Evolutionary conservation across 2,888 invertebrate species (phyloP).

Genomic region (Cheiracanthium punctorium): DNA sequence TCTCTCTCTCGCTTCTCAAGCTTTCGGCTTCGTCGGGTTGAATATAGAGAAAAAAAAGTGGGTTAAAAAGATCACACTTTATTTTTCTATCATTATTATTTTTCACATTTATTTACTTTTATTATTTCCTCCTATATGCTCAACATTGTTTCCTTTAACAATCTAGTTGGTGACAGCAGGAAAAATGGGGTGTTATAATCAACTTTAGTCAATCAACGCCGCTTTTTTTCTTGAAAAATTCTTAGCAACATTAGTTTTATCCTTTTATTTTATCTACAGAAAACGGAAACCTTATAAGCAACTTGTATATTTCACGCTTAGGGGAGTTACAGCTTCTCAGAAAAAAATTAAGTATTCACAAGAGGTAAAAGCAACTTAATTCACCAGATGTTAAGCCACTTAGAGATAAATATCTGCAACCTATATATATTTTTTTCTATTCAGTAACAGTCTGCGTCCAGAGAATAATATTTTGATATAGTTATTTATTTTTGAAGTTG

Average conservation of each 20-base stretch:
- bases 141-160: background rate
- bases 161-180: background rate
- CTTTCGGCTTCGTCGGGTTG: background rate
- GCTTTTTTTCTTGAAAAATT: background rate
- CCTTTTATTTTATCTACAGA: background rate
- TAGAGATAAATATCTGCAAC: background rate
- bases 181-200: background rate
- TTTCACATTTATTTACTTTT: no score
- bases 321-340: background rate
- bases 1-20: background rate
- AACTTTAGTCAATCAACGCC: background rate
- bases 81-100: background rate
- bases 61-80: background rate
- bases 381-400: background rate
- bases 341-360: background rate
- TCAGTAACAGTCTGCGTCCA: background rate
- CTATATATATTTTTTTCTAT: constrained; percentile 1
- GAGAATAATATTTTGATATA: background rate
- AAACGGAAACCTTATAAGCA: background rate
- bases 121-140: background rate
- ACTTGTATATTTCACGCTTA: background rate
- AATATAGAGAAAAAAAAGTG: background rate
- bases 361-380: background rate
- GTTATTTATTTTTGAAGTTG: no score
- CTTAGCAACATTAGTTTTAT: background rate